Base-by-base conservation (phyloP, 2,113 vertebrate genomes). In the Chaetura pelagica region DNA sequence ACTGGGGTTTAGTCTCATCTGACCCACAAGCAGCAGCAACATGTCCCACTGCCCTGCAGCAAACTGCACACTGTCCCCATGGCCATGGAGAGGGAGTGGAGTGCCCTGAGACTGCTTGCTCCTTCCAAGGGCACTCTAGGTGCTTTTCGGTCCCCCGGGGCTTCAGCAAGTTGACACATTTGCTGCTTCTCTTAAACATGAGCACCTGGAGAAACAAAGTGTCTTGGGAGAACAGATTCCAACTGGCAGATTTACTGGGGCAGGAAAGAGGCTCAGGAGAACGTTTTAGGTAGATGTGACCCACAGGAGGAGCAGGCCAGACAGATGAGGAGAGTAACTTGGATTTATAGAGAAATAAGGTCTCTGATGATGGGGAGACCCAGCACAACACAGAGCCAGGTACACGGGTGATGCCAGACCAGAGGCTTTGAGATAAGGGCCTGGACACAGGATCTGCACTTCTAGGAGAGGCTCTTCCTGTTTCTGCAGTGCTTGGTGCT, bases 301-400 rank as follows among this genome's bases (percentile, higher is more conserved):
- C 66, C 61, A 42, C 19, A 4, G n/a, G 38, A 69, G 34, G 23
- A 44, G 24, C 24, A 76, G 52, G 32, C 7, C 42, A 35, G 29
- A 35, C 30, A 55, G 38, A 19, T 0, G 2, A 74, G 44, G 17
- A 58, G 15, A 51, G n/a, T 15, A 54, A 48, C 7, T 3, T 0
- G 26, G 0, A 0, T 35, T 30, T 55, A 15, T 6, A n/a, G 55
- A 64, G 57, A n/a, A 58, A 24, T 0, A 0, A 32, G 34, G 10
- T 9, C 46, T 78, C 20, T 10, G 46, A 57, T 34, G 57, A 19
- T 1, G 5, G 30, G 29, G 48, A 57, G 46, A 54, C 16, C 22
- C 38, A 40, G 42, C 9, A 15, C 44, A 52, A 35, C 27, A 35
- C 1, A 1, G n/a, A 67, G 30, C 16, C 42, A 55, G 4, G 26